Percentiles rank a stretch among this genome's conserved stretches.
Conservation (phyloP, 2,888 invertebrate genomes). For the Cosmorhoe ocellata region DNA sequence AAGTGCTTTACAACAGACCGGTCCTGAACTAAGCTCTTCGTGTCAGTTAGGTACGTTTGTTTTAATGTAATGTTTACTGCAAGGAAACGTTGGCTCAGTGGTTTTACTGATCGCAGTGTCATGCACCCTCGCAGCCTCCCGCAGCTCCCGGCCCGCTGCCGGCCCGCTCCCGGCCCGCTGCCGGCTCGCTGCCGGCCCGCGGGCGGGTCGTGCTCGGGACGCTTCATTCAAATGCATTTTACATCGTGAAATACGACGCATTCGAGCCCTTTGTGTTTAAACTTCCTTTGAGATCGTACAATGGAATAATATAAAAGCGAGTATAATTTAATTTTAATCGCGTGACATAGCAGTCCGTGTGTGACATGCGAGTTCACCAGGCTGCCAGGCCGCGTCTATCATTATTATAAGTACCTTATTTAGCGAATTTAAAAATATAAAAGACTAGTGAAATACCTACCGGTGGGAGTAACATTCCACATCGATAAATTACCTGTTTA, state of each 20-base stretch:
- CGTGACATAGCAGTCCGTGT: conserved; percentile 10
- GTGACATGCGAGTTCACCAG: conserved; percentile 11
- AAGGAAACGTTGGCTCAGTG: no score
- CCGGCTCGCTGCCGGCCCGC: conserved; percentile 3
- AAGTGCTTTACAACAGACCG: no score
- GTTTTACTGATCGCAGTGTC: no score
- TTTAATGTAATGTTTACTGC: no score
- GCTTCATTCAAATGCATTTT: conserved; percentile 20
- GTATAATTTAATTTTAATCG: conserved; percentile 10
- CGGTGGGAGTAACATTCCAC: no score
- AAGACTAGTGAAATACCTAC: no score
- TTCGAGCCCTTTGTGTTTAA: conserved; percentile 17
- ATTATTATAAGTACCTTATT: not conserved
- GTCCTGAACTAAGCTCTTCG: no score
- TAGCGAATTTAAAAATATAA: no score
- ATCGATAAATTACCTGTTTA: no score
- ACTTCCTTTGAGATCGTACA: conserved; percentile 18
- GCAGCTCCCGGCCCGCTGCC: no score
- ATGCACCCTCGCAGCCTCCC: no score
- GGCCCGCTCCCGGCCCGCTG: not conserved
- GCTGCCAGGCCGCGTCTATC: not conserved
- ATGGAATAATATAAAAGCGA: conserved; percentile 6
- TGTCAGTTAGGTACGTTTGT: no score
- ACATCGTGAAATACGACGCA: conserved; percentile 21
- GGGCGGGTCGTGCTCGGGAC: conserved; percentile 16